Conservation (phyloP, 2,888 invertebrate genomes). For the Lamellibrachia satsuma region DNA sequence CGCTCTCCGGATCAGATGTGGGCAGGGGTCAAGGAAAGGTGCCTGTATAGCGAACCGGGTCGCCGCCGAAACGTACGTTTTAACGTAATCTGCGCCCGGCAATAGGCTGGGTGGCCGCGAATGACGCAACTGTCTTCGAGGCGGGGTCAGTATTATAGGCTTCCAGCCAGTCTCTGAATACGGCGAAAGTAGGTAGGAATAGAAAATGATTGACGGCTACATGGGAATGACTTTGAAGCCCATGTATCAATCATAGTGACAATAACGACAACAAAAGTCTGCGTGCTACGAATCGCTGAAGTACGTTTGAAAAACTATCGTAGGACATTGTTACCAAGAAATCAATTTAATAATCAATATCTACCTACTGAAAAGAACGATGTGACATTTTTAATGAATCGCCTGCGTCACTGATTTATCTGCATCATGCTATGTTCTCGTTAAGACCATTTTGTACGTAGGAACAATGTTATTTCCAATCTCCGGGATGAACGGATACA, state of each 20-base stretch:
- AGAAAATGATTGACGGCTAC: not conserved
- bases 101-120: not conserved
- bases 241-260: not conserved
- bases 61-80: conserved; percentile 5
- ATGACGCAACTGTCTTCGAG: not conserved
- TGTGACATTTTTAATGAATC: not conserved
- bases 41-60: not conserved
- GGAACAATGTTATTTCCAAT: not conserved
- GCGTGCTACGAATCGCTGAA: not conserved
- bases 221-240: not conserved
- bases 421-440: not conserved
- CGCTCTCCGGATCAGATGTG: not conserved
- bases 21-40: not conserved
- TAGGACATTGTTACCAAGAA: not conserved
- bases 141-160: not conserved
- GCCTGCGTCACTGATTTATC: not conserved
- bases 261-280: not conserved
- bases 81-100: not conserved
- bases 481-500: not conserved
- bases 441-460: not conserved
- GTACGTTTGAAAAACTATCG: not conserved
- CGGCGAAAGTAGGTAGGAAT: not conserved
- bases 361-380: not conserved
- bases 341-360: not conserved
- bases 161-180: not conserved